Percentiles rank a stretch among this genome's conserved stretches.
Evolutionary conservation across 2,888 invertebrate genomes (phyloP).

Genomic region (Thymelicus acteon): DNA sequence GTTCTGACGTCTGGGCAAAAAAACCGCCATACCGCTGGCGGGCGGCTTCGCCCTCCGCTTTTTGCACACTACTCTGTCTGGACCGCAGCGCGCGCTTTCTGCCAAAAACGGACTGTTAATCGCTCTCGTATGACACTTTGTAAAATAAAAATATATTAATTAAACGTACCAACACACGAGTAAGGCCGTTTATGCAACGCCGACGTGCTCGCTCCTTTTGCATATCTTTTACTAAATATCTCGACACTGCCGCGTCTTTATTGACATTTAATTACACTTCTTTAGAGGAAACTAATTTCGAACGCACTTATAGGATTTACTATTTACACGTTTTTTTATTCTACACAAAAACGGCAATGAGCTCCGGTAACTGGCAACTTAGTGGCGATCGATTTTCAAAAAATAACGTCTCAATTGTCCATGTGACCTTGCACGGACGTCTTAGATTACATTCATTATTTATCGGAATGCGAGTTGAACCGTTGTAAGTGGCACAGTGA

Average conservation of each 20-base stretch:
- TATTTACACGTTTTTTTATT: neutral
- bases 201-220: conserved; percentile 11
- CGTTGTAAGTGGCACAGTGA: conserved; percentile 41
- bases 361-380: neutral
- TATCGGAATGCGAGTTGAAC: conserved; percentile 34
- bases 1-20: conserved; percentile 66
- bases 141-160: conserved; percentile 48
- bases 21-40: conserved; percentile 59
- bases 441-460: conserved; percentile 37
- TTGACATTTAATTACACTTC: conserved; percentile 20
- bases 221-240: conserved; percentile 23
- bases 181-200: conserved; percentile 23
- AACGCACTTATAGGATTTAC: conserved; percentile 9
- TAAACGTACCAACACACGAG: conserved; percentile 41
- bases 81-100: conserved; percentile 50
- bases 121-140: conserved; percentile 47
- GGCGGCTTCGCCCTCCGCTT: conserved; percentile 50
- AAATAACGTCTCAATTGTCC: conserved; percentile 41
- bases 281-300: neutral
- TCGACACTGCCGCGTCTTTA: conserved; percentile 16
- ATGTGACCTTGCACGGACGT: conserved; percentile 48
- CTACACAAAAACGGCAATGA: neutral
- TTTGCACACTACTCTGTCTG: conserved; percentile 53
- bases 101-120: conserved; percentile 67
- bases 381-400: conserved; percentile 51